phyloP scores from a whole-genome alignment of 2,113 vertebrate species.

The Dromiciops gliroides region DNA sequence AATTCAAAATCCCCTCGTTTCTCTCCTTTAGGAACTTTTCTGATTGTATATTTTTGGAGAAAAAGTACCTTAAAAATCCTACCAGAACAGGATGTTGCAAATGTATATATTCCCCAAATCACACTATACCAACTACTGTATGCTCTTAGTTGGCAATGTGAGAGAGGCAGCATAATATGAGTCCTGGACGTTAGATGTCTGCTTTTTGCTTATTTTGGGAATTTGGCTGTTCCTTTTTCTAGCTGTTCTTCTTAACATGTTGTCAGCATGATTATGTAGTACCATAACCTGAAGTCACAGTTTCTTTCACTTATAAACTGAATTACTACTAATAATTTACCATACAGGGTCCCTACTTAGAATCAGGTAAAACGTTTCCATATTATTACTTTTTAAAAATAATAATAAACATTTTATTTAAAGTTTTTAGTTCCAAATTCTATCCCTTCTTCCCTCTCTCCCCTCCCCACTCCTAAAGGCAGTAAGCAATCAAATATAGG shows the following conservation, averaged over 20 bases:
- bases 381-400: too few species aligned
- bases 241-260: background rate
- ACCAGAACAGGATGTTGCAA: accelerated
- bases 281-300: background rate
- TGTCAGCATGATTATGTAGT: background rate
- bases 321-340: background rate
- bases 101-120: background rate
- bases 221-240: background rate
- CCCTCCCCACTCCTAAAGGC: too few species aligned
- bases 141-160: background rate
- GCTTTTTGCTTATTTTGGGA: background rate
- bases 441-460: too few species aligned
- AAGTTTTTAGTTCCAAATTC: too few species aligned
- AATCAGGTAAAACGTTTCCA: background rate
- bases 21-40: background rate
- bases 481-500: too few species aligned
- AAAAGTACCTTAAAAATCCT: background rate
- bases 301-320: background rate
- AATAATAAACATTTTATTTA: too few species aligned
- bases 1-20: background rate
- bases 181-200: background rate
- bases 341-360: background rate
- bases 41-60: accelerated
- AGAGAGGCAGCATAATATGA: background rate
- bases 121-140: background rate